Conservation (phyloP, 2,113 vertebrate species). For the Coregonus clupeaformis region DNA sequence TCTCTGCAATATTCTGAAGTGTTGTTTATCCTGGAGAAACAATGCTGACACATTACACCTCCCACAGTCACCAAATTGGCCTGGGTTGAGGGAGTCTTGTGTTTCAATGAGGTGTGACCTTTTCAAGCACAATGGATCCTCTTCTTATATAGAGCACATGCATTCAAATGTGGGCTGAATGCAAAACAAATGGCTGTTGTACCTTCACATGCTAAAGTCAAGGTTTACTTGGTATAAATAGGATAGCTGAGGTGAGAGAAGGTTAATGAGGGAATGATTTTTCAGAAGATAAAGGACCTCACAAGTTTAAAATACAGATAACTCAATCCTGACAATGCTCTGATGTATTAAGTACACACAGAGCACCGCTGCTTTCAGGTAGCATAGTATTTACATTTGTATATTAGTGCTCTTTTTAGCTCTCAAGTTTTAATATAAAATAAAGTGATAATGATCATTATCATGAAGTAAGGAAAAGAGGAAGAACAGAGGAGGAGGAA, state of each 20-base stretch:
- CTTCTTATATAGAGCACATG: constrained; percentile 10
- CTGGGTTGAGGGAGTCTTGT: constrained; percentile 22
- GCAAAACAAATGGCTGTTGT: constrained; percentile 7
- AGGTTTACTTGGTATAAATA: not conserved
- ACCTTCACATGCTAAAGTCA: constrained; percentile 6
- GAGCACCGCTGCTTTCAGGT: no score
- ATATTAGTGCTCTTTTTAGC: no score
- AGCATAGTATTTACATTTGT: no score
- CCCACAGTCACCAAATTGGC: constrained; percentile 24
- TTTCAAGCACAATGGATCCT: constrained; percentile 32
- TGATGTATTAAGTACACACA: no score
- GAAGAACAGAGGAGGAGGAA: no score
- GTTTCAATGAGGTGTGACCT: constrained; percentile 45
- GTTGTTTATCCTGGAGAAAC: constrained; percentile 18
- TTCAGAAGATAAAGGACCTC: not conserved
- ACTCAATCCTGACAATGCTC: no score
- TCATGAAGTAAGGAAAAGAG: no score
- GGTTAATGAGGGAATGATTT: not conserved
- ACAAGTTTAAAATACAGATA: no score
- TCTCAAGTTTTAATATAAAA: no score
- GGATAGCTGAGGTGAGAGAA: no score
- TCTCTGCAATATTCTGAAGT: constrained; percentile 3
- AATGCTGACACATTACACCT: constrained; percentile 34
- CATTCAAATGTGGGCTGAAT: constrained; percentile 5
- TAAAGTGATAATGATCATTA: no score